A percentile compares a stretch with the other conserved stretches of the same genome.
These are phyloP conservation scores for Tenodera sinensis DNA, from an alignment of 2,888 invertebrate species.

Conservation along the genomic window DNA sequence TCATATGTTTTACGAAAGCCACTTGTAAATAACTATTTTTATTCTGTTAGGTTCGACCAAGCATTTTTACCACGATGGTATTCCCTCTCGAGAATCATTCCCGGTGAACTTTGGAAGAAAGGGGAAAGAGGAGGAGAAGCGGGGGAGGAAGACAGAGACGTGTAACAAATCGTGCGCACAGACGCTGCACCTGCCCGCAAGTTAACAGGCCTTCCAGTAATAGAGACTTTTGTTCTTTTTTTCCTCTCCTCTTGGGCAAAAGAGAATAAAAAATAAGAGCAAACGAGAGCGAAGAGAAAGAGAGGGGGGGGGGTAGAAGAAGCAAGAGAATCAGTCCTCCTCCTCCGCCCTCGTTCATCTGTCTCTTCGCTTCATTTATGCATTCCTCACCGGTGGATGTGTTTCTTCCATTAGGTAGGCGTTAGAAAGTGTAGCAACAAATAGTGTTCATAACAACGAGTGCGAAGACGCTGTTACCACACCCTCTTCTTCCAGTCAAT, in stretches of 20 bases:
- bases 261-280: background rate
- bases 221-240: constrained; percentile 13
- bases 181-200: constrained; percentile 10
- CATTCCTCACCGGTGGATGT: constrained; percentile 1
- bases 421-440: background rate
- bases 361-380: constrained; percentile 13
- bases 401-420: background rate
- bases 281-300: background rate
- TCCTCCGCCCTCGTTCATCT: background rate
- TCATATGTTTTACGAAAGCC: background rate
- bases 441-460: background rate
- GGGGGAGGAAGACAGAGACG: background rate
- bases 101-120: background rate
- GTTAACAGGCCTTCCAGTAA: constrained; percentile 14
- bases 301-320: too few relatives aligned
- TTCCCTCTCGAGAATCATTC: background rate
- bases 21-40: background rate
- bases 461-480: background rate
- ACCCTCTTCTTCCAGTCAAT: background rate
- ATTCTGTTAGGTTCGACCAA: background rate
- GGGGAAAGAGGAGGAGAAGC: background rate
- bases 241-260: background rate
- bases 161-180: constrained; percentile 15
- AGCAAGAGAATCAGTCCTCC: background rate
- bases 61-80: background rate